These are phyloP conservation scores for Pollenia griseotomentosa DNA, from an alignment of 2,888 invertebrate genomes.

Conservation along the genomic window DNA sequence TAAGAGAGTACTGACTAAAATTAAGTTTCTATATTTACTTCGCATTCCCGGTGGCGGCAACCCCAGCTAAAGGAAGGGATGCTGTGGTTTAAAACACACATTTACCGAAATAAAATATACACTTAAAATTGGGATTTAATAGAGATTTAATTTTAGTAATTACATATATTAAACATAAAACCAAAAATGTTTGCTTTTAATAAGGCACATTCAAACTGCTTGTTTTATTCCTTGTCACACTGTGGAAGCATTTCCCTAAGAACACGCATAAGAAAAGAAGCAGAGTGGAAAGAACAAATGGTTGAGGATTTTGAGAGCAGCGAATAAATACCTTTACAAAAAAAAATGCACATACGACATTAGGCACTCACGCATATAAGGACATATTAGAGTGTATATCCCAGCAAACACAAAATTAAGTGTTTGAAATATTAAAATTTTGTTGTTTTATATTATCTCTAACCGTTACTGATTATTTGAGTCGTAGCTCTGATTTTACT, in stretches of 20 bases:
- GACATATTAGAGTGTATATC: constrained; percentile 1
- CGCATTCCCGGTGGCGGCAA: too few species aligned
- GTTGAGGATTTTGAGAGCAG: constrained; percentile 35
- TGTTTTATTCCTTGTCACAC: background rate
- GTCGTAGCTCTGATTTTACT: too few species aligned
- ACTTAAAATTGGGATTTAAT: too few species aligned
- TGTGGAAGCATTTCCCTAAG: constrained; percentile 23
- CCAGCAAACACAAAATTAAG: background rate
- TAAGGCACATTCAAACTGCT: background rate
- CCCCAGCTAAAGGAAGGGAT: too few species aligned
- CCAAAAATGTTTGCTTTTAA: background rate
- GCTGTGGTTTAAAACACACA: too few species aligned
- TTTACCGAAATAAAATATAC: too few species aligned
- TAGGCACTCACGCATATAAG: constrained; percentile 1
- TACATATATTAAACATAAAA: background rate
- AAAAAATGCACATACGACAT: background rate
- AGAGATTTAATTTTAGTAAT: too few species aligned
- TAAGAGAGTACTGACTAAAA: too few species aligned
- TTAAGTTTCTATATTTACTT: too few species aligned
- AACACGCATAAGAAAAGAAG: constrained; percentile 32
- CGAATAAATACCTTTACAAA: constrained; percentile 38
- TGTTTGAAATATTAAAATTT: too few species aligned
- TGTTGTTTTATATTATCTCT: too few species aligned
- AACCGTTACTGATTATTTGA: too few species aligned
- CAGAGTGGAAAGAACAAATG: constrained; percentile 54